Evolutionary conservation across 2,113 vertebrate species (phyloP), one percentile per base, ranked within the genome.

Genomic region (Lynx canadensis): DNA sequence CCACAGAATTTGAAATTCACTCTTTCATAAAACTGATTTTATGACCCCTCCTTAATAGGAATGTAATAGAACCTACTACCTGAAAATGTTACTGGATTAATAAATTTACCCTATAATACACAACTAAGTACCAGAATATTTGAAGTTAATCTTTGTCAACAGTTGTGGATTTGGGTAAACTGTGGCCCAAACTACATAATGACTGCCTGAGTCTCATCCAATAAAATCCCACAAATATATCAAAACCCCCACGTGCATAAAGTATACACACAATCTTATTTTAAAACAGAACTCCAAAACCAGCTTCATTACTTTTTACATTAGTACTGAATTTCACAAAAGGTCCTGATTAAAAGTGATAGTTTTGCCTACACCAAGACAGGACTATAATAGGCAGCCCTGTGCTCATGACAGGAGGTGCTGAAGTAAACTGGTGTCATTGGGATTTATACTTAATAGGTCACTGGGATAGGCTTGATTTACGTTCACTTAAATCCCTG

Each of bases 391-490:
- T 0, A 38, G 27, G 19, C 14, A 82, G 33, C 29, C 23, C 48
- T 66, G 19, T 11, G 5, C 48, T 89, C 68, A 29, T 11, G 48
- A 57, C n/a, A 94, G 50, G 95, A 98, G 95, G 85, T 79, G 69
- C 88, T 90, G 86, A 93, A 97, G 97, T 94, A 94, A 98, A 89
- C 50, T 66, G 92, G 36, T 0, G 0, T 60, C 95, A 81, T 16
- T 15, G 33, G 69, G 92, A 97, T 97, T 97, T 97, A 98, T n/a
- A 81, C 5, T 48, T 92, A 97, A n/a, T 5, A 60, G 95, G 94
- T 92, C 0, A 0, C 13, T 3, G 81, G 21, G 71, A 25, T 84
- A 84, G 91, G 93, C 80, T 60, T 68, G 79, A n/a, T 36, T 85
- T 63, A 80, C 7, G 15, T 88, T 95, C 36, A 66, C 33, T 0